Conservation (phyloP, 2,113 vertebrate species). For the Rhizomys pruinosus region DNA sequence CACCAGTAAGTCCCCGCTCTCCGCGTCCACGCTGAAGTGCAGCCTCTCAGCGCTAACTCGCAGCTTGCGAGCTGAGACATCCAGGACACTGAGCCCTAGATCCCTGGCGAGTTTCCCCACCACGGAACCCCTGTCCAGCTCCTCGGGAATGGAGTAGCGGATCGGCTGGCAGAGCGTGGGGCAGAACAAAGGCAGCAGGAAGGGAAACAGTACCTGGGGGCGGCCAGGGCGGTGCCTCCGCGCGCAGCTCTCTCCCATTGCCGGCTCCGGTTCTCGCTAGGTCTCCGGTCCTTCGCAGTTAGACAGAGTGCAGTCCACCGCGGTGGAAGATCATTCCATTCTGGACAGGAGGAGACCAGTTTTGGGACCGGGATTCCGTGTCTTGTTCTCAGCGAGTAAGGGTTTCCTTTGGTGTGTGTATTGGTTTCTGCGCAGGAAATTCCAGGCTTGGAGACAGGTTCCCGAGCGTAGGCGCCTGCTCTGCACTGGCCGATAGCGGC, state of each 20-base stretch:
- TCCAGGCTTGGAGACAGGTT: neutral
- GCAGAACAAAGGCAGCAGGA: slow-evolving; percentile 72
- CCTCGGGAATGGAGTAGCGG: slow-evolving; percentile 88
- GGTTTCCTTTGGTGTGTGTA: slow-evolving; percentile 17
- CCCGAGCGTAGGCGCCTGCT: neutral
- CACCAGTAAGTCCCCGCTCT: slow-evolving; percentile 77
- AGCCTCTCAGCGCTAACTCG: slow-evolving; percentile 83
- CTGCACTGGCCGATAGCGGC: slow-evolving; percentile 79
- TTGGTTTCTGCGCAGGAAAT: slow-evolving; percentile 30
- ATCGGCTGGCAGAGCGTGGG: slow-evolving; percentile 80
- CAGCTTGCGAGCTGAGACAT: slow-evolving; percentile 84
- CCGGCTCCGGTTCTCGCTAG: neutral
- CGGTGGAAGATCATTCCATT: neutral
- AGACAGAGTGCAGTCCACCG: neutral
- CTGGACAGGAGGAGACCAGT: neutral
- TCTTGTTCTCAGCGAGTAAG: neutral
- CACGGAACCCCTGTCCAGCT: slow-evolving; percentile 84
- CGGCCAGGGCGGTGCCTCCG: neutral
- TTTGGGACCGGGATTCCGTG: neutral
- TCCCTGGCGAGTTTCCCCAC: slow-evolving; percentile 88
- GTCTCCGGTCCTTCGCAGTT: neutral
- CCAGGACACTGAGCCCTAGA: slow-evolving; percentile 85
- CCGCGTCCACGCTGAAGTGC: slow-evolving; percentile 74
- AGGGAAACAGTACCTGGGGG: slow-evolving; percentile 29
- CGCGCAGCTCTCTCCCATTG: slow-evolving; percentile 4